A percentile compares a stretch with the other conserved stretches of the same genome.
phyloP scores from a whole-genome alignment of 2,888 invertebrate genomes.

The Ischnura elegans region DNA sequence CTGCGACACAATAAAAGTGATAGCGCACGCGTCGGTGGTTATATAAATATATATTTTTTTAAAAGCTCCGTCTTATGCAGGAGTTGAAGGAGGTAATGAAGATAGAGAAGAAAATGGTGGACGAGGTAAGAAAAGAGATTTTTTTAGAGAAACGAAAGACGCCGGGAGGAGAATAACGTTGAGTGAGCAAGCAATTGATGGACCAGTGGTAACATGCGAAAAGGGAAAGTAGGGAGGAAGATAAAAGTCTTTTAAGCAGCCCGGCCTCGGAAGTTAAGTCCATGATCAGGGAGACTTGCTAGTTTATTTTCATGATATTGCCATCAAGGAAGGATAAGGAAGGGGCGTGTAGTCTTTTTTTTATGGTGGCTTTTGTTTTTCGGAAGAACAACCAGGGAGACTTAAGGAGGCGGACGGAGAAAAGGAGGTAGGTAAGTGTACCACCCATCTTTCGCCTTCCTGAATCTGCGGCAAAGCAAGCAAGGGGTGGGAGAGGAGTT shows the following conservation, averaged over 20 bases:
- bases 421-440: no score
- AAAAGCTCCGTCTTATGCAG: background rate
- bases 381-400: no score
- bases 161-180: background rate
- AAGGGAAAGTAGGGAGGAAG: background rate
- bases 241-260: conserved; percentile 51
- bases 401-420: no score
- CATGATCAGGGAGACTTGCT: conserved; percentile 42
- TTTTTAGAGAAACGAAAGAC: background rate
- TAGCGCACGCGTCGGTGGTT: background rate
- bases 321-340: background rate
- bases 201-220: no score
- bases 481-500: background rate
- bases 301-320: conserved; percentile 29
- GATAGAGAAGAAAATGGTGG: background rate
- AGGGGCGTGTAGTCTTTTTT: background rate
- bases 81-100: background rate
- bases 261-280: conserved; percentile 40
- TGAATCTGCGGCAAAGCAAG: no score
- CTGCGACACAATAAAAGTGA: background rate
- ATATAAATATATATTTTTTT: no score
- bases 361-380: no score
- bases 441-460: no score
- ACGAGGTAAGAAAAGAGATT: background rate
- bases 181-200: background rate